These are phyloP conservation scores for Matsumyia berberina DNA, from an alignment of 2,888 invertebrate genomes.

Conservation along the genomic window DNA sequence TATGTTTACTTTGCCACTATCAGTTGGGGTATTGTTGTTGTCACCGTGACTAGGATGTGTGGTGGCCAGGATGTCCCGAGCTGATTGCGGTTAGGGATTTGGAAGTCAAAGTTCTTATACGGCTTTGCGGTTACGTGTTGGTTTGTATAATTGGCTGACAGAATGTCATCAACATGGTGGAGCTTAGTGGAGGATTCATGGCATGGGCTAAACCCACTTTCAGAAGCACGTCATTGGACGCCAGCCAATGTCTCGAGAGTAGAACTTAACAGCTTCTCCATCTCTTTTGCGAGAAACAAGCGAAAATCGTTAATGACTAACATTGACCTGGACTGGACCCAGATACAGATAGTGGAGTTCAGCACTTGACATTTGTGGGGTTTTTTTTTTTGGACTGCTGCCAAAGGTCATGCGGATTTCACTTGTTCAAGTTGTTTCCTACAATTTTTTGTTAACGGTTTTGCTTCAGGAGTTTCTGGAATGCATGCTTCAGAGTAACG, in stretches of 20 bases:
- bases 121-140: constrained; percentile 41
- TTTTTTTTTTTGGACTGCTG: constrained; percentile 7
- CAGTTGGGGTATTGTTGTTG: constrained; percentile 10
- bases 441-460: too few species aligned
- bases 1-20: constrained; percentile 57
- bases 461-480: too few species aligned
- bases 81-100: constrained; percentile 58
- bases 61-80: constrained; percentile 45
- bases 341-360: constrained; percentile 14
- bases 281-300: constrained; percentile 25
- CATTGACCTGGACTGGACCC: constrained; percentile 35
- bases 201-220: constrained; percentile 24
- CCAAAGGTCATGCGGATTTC: constrained; percentile 27
- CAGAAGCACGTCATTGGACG: constrained; percentile 32
- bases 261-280: constrained; percentile 38
- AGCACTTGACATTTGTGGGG: constrained; percentile 6
- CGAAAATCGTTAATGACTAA: constrained; percentile 3
- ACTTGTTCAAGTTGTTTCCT: too few species aligned
- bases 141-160: constrained; percentile 57
- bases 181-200: constrained; percentile 3
- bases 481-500: too few species aligned
- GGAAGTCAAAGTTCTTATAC: constrained; percentile 26
- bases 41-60: not conserved
- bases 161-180: constrained; percentile 57
- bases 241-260: constrained; percentile 44